Evolutionary conservation across 1,140 invertebrate species (phyloP).

Genomic region (Bombus superbus): DNA sequence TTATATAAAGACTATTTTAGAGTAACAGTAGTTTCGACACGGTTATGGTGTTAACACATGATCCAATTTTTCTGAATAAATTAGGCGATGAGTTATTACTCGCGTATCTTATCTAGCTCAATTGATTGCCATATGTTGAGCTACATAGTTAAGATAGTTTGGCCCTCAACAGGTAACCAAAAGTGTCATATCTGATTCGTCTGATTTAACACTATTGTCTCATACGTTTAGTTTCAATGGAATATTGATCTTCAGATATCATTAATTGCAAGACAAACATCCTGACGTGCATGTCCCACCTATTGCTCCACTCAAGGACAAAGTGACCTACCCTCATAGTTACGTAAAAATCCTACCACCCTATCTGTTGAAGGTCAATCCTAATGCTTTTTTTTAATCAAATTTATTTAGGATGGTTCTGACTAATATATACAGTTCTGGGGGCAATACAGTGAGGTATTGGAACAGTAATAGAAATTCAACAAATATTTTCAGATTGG

Average conservation of each 20-base stretch:
- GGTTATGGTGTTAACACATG: neutral
- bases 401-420: neutral
- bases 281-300: neutral
- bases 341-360: neutral
- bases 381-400: neutral
- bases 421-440: neutral
- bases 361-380: neutral
- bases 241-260: neutral
- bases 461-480: too few relatives aligned
- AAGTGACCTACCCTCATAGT: neutral
- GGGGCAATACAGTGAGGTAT: too few relatives aligned
- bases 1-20: neutral
- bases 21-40: neutral
- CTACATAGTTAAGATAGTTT: neutral
- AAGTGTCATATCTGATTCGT: neutral
- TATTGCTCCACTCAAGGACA: neutral
- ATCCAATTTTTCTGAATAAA: constrained; percentile 27
- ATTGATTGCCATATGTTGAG: constrained; percentile 14
- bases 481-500: too few relatives aligned
- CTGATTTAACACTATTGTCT: neutral
- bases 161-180: neutral
- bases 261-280: neutral
- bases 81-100: constrained; percentile 11
- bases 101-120: constrained; percentile 29
- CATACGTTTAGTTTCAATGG: neutral